Evolutionary conservation across 1,140 invertebrate species (phyloP), one percentile per base, ranked within the genome.

Genomic region (Trinorchestia longiramus): DNA sequence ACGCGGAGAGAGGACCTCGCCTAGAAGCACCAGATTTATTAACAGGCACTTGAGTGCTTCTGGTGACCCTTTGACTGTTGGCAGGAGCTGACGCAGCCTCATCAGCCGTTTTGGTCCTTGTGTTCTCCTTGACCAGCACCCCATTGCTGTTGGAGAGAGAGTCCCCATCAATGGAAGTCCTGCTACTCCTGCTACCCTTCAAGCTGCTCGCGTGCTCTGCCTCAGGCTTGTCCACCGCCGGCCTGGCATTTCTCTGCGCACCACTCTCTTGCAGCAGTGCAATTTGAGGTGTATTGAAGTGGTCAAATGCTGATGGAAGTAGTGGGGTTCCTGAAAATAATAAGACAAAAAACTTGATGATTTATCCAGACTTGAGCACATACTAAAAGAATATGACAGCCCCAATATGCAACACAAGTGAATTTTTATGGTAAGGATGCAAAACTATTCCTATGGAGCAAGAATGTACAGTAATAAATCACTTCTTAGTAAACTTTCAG

Each of bases 281-380:
- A 43, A 94, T 42, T 43, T 95, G 95, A 43, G 95, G 95, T 0
- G 95, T 57, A 53, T 98, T 98, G 96, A 98, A 98, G 96, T 98
- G 98, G 97, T 98, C 98, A 95, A 99, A 97, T 96, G 98, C 98
- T 6, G 98, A 97, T 57, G 98, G 98, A 96, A 99, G 97, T 96
- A 98, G 98, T 42, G 98, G 97, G 44, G 98, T 98, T 95, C 98
- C 98, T 98, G 96, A 43, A 41, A 44, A 90, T 90, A 4, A 90
- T 4, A 36, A 90, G 19, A 53, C 47, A 53, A 53, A 19, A 53
- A 53, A 53, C 47, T 8, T 53, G 19, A 19, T 53, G 19, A 53
- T 53, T 53, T 19, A 53, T 19, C 47, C 6, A 19, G 19, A 53
- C 6, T 53, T 19, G 19, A 53, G 47, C 47, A 53, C 6, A 53